Percentiles rank a stretch among this genome's conserved stretches.
Conservation (phyloP, 2,888 invertebrate genomes). For the Drosophila quinaria region DNA sequence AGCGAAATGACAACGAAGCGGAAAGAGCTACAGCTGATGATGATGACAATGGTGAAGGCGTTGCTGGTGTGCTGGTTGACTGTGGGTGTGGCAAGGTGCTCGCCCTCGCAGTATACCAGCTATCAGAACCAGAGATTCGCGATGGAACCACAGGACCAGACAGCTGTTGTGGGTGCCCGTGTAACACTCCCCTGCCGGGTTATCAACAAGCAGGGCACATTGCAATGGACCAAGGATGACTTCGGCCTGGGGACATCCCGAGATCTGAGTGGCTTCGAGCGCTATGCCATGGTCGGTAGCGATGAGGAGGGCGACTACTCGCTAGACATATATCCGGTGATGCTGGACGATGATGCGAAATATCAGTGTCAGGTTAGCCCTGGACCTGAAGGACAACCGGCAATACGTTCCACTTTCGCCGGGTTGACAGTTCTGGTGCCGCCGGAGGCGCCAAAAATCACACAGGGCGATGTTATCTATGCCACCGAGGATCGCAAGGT, state of each 20-base stretch:
- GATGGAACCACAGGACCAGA: slow-evolving; percentile 96
- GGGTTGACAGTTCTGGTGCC: slow-evolving; percentile 94
- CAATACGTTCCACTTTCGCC: slow-evolving; percentile 94
- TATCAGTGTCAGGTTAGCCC: slow-evolving; percentile 98
- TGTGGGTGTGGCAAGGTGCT: slow-evolving; percentile 34
- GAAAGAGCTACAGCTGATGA: slow-evolving; percentile 17
- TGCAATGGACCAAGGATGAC: slow-evolving; percentile 99
- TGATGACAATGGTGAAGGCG: background rate
- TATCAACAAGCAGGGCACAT: slow-evolving; percentile 93
- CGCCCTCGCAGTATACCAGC: slow-evolving; percentile 74
- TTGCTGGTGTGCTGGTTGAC: slow-evolving; percentile 11
- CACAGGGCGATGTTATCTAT: slow-evolving; percentile 93
- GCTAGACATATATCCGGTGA: slow-evolving; percentile 94
- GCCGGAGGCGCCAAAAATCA: slow-evolving; percentile 95
- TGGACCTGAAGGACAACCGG: slow-evolving; percentile 90
- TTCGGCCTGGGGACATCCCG: slow-evolving; percentile 97
- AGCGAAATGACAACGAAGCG: slow-evolving; percentile 43
- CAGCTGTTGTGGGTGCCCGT: slow-evolving; percentile 94
- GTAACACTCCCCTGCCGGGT: slow-evolving; percentile 96
- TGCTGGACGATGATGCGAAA: slow-evolving; percentile 95
- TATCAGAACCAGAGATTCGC: slow-evolving; percentile 92
- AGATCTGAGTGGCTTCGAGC: slow-evolving; percentile 95
- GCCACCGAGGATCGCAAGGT: slow-evolving; percentile 96
- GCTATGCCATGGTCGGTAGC: slow-evolving; percentile 98
- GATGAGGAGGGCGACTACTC: slow-evolving; percentile 97